Evolutionary conservation across 2,113 vertebrate genomes (phyloP), one percentile per base, ranked within the genome.

Genomic region (Tenebrosternarchus preto): DNA sequence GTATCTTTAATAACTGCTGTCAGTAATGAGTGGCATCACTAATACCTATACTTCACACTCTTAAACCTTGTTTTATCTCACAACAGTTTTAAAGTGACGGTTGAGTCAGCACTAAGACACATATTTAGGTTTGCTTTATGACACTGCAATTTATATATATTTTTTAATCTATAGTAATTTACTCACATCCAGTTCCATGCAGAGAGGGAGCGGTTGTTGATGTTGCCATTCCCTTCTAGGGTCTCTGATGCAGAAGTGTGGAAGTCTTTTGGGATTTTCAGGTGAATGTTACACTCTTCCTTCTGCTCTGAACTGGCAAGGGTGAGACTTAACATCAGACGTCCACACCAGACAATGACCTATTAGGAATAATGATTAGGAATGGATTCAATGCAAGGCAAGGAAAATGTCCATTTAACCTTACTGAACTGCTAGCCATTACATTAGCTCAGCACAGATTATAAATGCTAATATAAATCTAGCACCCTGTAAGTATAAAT

Each of bases 131-230:
- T 4, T 24, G 20, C 22, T 9, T n/a, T 24, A 25, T 25, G 22
- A 27, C 12, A 3, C 59, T 20, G 22, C 27, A 11, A 15, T 25
- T 59, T 25, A 61, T 20, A 20, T 31, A 11, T 56, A 2, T 29
- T 39, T n/a, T 17, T 24, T 17, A 33, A 57, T 19, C 8, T 43
- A 33, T 39, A 29, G 12, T 1, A 1, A 20, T 55, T 25, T n/a
- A 82, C 89, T 87, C 17, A 93, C 92, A 24, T 91, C 92, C 92
- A 93, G 3, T 6, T 90, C 92, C 92, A 93, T 0, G 90, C 80
- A 4, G 92, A 91, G 69, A 93, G 80, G 3, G 92, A 93, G 39
- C 85, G 85, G 25, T n/a, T 75, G 83, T 91, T 63, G 75, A 91
- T 88, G 87, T 90, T 73, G 39, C 87, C 76, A 3, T 85, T 88